These are phyloP conservation scores for Python bivittatus DNA, from an alignment of 2,113 vertebrate genomes.

Conservation along the genomic window DNA sequence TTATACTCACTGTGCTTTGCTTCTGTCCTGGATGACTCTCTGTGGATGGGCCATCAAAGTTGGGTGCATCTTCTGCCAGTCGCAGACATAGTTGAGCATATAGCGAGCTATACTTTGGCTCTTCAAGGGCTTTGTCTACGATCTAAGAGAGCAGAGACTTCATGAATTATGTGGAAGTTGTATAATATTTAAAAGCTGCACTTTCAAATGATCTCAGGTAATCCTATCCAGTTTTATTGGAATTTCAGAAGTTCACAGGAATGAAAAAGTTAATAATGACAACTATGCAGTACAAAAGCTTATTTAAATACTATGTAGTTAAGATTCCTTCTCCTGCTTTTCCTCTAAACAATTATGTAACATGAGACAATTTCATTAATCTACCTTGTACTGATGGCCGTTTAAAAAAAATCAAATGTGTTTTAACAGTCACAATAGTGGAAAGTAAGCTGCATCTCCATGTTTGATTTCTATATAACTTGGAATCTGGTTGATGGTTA, in stretches of 20 bases:
- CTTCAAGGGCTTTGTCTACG: conserved; percentile 99
- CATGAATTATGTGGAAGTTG: neutral
- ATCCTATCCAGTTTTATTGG: neutral
- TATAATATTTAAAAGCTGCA: neutral
- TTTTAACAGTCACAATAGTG: neutral
- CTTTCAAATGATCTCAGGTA: neutral
- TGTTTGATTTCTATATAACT: neutral
- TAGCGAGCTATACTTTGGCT: conserved; percentile 99
- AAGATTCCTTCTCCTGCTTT: neutral
- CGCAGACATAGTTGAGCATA: conserved; percentile 99
- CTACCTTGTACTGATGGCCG: neutral
- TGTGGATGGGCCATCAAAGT: conserved; percentile 99
- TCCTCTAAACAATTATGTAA: neutral
- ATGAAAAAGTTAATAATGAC: too few relatives aligned
- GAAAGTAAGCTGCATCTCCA: neutral
- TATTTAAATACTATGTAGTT: neutral
- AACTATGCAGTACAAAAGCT: neutral
- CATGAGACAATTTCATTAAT: neutral
- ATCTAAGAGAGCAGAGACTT: conserved; percentile 74
- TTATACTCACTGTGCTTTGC: conserved; percentile 95
- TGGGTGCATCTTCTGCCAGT: conserved; percentile 99
- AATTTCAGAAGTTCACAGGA: neutral
- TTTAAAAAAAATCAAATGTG: neutral
- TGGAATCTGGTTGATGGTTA: neutral
- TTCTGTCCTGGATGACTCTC: conserved; percentile 99